A percentile compares a stretch with the other conserved stretches of the same genome.
Evolutionary conservation across 2,888 invertebrate genomes (phyloP).

Genomic region (Drosophila formosana): DNA sequence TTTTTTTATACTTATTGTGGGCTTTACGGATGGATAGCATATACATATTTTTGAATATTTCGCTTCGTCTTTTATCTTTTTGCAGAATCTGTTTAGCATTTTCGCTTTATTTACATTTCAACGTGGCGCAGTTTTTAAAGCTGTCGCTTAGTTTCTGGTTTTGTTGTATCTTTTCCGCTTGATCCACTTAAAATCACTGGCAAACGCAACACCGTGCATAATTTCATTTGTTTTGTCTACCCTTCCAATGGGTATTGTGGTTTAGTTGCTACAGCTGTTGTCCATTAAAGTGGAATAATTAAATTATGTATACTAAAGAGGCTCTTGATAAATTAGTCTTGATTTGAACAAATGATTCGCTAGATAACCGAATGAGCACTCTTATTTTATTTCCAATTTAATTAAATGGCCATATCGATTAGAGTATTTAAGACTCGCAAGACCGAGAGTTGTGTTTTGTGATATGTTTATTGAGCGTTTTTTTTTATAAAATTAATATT

Average conservation of each 20-base stretch:
- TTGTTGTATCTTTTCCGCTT: slow-evolving; percentile 41
- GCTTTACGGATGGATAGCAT: slow-evolving; percentile 50
- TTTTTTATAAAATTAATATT: slow-evolving; percentile 41
- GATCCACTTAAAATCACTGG: slow-evolving; percentile 54
- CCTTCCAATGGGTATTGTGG: background rate
- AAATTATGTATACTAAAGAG: background rate
- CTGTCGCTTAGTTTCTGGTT: slow-evolving; percentile 52
- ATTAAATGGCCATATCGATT: too few relatives aligned
- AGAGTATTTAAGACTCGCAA: background rate
- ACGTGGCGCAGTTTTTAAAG: slow-evolving; percentile 41
- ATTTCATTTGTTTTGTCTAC: slow-evolving; percentile 50
- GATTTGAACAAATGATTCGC: background rate
- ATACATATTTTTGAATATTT: slow-evolving; percentile 56
- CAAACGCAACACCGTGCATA: slow-evolving; percentile 48
- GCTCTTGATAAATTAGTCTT: background rate
- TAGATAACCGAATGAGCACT: too few relatives aligned
- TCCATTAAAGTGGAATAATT: background rate
- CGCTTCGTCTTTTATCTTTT: slow-evolving; percentile 28
- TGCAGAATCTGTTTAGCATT: slow-evolving; percentile 51
- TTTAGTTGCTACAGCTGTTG: background rate
- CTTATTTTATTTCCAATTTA: background rate
- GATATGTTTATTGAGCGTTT: slow-evolving; percentile 18
- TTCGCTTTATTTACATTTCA: slow-evolving; percentile 46
- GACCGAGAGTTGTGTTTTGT: background rate
- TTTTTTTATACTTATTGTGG: slow-evolving; percentile 35